Percentiles rank a stretch among this genome's conserved stretches.
Evolutionary conservation across 2,113 vertebrate species (phyloP).

Genomic region (Cnemophilus loriae): DNA sequence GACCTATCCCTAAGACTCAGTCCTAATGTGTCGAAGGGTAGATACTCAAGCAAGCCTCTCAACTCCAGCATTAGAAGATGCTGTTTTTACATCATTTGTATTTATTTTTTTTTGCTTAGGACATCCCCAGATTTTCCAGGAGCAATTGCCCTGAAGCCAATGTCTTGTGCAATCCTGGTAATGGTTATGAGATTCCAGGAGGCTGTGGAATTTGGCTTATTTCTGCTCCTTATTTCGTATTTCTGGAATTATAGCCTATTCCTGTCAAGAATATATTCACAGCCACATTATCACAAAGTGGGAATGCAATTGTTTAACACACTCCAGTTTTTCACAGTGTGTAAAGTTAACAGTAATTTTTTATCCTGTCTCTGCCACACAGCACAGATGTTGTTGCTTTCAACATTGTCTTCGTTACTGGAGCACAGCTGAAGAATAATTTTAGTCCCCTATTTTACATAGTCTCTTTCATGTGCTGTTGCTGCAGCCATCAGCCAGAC

Average conservation of each 20-base stretch:
- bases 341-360: background rate
- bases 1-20: background rate
- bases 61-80: background rate
- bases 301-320: background rate
- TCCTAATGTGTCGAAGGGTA: background rate
- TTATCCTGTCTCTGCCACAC: background rate
- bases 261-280: background rate
- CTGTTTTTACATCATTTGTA: background rate
- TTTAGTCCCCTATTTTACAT: conserved; percentile 4
- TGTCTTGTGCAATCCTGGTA: background rate
- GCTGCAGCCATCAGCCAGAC: conserved; percentile 37
- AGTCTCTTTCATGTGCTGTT: background rate
- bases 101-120: background rate
- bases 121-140: background rate
- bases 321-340: background rate
- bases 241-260: background rate
- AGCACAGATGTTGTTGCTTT: background rate
- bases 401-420: background rate
- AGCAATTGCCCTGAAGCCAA: background rate
- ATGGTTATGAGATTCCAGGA: background rate
- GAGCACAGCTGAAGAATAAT: conserved; percentile 14
- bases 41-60: background rate
- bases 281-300: background rate
- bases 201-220: background rate
- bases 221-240: background rate